Conservation (phyloP, 2,888 invertebrate species). For the Cheilosia pagana region DNA sequence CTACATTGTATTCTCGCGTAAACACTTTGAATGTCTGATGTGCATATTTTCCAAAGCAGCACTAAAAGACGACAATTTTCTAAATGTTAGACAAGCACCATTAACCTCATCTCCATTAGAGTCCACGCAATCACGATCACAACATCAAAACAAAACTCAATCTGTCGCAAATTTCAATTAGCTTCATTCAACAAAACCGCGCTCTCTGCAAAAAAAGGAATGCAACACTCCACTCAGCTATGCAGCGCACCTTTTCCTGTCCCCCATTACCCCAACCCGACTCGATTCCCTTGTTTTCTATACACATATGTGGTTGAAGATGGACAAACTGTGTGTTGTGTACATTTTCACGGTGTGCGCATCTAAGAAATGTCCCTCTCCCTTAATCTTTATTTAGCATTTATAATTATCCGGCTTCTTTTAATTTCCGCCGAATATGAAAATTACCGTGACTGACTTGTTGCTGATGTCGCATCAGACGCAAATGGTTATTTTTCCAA, state of each 20-base stretch:
- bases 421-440: slow-evolving; percentile 75
- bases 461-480: slow-evolving; percentile 67
- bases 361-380: slow-evolving; percentile 59
- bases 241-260: slow-evolving; percentile 46
- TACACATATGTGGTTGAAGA: not conserved
- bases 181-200: slow-evolving; percentile 65
- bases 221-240: slow-evolving; percentile 7
- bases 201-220: slow-evolving; percentile 11
- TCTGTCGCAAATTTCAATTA: slow-evolving; percentile 64
- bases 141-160: slow-evolving; percentile 48
- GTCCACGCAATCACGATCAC: slow-evolving; percentile 16
- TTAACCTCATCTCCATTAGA: slow-evolving; percentile 30
- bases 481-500: slow-evolving; percentile 57
- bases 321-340: slow-evolving; percentile 57
- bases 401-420: slow-evolving; percentile 75
- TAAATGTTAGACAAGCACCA: slow-evolving; percentile 31
- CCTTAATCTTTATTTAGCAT: slow-evolving; percentile 73
- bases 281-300: slow-evolving; percentile 14
- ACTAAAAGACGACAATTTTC: slow-evolving; percentile 2
- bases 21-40: too few relatives aligned
- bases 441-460: slow-evolving; percentile 75
- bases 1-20: too few relatives aligned
- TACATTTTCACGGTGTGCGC: slow-evolving; percentile 70
- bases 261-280: not conserved
- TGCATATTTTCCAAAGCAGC: not conserved